Evolutionary conservation across 1,140 invertebrate species (phyloP), one percentile per base, ranked within the genome.

Genomic region (Venustaconcha ellipsiformis): DNA sequence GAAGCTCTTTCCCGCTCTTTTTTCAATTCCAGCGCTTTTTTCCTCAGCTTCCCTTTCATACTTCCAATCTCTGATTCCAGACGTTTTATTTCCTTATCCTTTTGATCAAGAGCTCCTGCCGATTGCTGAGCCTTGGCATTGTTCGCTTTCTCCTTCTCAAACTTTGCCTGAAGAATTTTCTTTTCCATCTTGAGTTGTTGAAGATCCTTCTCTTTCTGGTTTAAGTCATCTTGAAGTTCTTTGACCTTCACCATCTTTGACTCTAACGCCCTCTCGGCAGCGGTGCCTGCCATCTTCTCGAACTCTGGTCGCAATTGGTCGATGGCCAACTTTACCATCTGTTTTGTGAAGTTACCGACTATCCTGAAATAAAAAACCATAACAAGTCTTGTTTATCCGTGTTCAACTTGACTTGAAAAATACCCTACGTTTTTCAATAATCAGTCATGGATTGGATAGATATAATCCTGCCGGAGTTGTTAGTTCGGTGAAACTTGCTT

Each of bases 221-320:
- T 83, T 4, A 83, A 48, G 37, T 83, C 79, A 48, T 83, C 75
- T 26, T 81, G 76, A 20, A 83, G 73, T 71, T 83, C 79, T 59
- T 79, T 78, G 5, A 83, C 75, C 30, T 80, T 80, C 26, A 70
- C 66, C 76, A 81, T 78, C 59, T 83, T 81, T 20, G 75, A 79
- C 56, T 83, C 82, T 2, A 81, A 63, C 17, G 82, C 82, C 66
- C 79, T 74, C 26, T 80, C 82, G 1, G 82, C 82, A 14, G 82
- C 82, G 55, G 72, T 62, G 0, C 69, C 66, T 0, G 82, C 82
- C 82, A 83, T 83, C 23, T 68, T 67, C 63, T 83, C 82, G 58
- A 83, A 83, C 65, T 83, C 82, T 0, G 82, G 82, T 26, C 78
- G 75, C 26, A 83, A 60, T 57, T 83, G 82, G n/a, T 81, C 79